Evolutionary conservation across 2,113 vertebrate species (phyloP), one percentile per base, ranked within the genome.

Genomic region (Podocnemis expansa): DNA sequence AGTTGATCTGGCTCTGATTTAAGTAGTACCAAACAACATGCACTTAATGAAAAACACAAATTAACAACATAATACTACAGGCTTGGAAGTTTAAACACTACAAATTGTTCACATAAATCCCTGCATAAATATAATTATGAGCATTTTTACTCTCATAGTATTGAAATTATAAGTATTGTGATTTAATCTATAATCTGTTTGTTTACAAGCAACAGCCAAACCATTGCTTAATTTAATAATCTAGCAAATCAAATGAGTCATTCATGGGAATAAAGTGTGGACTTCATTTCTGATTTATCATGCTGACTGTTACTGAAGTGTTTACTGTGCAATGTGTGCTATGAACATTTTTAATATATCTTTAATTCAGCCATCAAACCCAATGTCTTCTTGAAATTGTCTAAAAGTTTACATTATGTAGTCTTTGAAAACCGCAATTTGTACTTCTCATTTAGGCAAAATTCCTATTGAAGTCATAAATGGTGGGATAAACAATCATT

Each of bases 341-440:
- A 60, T 0, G 0, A 89, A 45, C 4, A 5, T 5, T 1, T 10
- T 75, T 10, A 79, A 2, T 12, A 78, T 1, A 7, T 24, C 38
- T 43, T 54, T 54, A 10, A 21, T 24, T 49, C 12, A 84, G 21
- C 41, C 5, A 9, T 82, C 8, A 63, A 56, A 43, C 52, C 25
- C 38, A 41, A 81, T 16, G 52, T 41, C 79, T 80, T 80, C 52
- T 22, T 55, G 55, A 24, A 55, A 55, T 80, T 81, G 80, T 43
- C 38, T 47, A 47, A 8, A 78, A 78, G 5, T 16, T 92, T 31
- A 2, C 0, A 45, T 90, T 78, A n/a, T 51, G 81, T 80, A 55
- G 86, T 82, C 84, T 89, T 67, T 25, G 2, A 73, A 34, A 55
- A 1, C 3, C 82, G 1, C 70, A 19, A 6, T 82, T 3, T 85